Percentiles rank a stretch among this genome's conserved stretches.
These are phyloP conservation scores for Hipposideros larvatus DNA, from an alignment of 2,797 vertebrate genomes.

Conservation along the genomic window DNA sequence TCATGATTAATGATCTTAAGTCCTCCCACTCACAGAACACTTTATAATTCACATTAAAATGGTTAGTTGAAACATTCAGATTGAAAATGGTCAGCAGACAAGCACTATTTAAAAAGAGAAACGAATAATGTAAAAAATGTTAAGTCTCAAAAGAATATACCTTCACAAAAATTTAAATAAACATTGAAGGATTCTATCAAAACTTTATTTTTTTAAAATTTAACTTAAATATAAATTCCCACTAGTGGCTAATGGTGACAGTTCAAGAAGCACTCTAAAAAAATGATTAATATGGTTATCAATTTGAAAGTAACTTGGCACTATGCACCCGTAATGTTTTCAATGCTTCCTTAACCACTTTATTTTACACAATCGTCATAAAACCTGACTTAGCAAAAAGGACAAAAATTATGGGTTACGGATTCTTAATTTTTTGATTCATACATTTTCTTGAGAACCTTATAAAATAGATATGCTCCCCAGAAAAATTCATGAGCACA, in stretches of 20 bases:
- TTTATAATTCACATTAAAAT: background rate
- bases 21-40: background rate
- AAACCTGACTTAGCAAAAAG: background rate
- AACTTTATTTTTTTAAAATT: background rate
- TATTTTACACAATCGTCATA: constrained; percentile 3
- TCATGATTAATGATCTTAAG: background rate
- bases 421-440: background rate
- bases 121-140: background rate
- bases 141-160: background rate
- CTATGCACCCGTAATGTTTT: background rate
- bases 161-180: constrained; percentile 13
- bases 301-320: background rate
- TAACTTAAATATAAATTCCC: background rate
- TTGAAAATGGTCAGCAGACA: background rate
- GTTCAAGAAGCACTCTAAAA: background rate
- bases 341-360: background rate
- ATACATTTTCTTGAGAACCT: background rate
- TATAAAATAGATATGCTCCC: background rate
- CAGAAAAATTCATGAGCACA: background rate
- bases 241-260: background rate
- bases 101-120: background rate
- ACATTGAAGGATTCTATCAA: background rate
- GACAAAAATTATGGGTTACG: background rate
- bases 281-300: background rate
- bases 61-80: background rate